Conservation (phyloP, 2,797 vertebrate genomes). For the Distichodus sexfasciatus region DNA sequence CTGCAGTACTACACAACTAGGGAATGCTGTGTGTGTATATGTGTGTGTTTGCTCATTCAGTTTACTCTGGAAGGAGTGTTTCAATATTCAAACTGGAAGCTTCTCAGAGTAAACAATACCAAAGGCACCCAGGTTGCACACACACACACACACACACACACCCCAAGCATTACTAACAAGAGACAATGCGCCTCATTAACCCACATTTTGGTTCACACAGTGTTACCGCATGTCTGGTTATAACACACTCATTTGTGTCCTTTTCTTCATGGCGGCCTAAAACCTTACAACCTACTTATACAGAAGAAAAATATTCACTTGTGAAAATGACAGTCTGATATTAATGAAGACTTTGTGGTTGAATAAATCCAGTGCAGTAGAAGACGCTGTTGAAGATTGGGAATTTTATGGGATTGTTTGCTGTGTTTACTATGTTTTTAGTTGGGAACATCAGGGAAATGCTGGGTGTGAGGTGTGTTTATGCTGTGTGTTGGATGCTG, state of each 20-base stretch:
- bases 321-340: background rate
- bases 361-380: too few species aligned
- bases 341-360: too few species aligned
- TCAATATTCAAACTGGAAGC: constrained; percentile 32
- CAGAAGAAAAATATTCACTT: background rate
- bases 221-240: background rate
- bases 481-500: too few species aligned
- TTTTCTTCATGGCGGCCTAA: background rate
- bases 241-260: background rate
- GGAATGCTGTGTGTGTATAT: background rate
- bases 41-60: background rate
- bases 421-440: too few species aligned
- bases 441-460: background rate
- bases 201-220: background rate
- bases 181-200: background rate
- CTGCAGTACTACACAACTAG: background rate
- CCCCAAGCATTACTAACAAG: background rate
- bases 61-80: constrained; percentile 7
- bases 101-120: constrained; percentile 14
- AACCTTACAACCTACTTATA: background rate
- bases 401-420: too few species aligned
- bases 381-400: too few species aligned
- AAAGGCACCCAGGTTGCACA: background rate
- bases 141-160: background rate
- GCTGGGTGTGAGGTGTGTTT: too few species aligned